These are phyloP conservation scores for Girardinus metallicus DNA, from an alignment of 2,797 vertebrate species.

Conservation along the genomic window DNA sequence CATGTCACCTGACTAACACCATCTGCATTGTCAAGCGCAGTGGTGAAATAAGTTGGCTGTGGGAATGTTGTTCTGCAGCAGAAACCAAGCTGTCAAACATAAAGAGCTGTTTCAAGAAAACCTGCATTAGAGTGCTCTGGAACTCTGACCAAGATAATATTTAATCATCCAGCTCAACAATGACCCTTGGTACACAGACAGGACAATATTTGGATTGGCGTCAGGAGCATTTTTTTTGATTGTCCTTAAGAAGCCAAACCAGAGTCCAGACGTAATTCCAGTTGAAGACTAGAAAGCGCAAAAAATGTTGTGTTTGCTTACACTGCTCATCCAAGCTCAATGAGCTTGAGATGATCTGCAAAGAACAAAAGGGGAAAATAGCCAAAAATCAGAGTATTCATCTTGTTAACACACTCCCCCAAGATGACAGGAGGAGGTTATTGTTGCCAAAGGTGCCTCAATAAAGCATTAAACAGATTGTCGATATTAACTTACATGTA, in stretches of 20 bases:
- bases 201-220: neutral
- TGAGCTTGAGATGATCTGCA: neutral
- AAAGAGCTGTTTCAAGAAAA: neutral
- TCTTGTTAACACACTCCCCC: neutral
- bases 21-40: neutral
- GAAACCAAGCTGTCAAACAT: neutral
- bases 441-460: neutral
- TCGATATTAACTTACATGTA: neutral
- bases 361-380: neutral
- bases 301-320: neutral
- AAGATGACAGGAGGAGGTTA: neutral
- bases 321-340: neutral
- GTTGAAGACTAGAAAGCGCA: neutral
- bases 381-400: neutral
- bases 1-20: neutral
- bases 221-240: neutral
- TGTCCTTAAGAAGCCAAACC: neutral
- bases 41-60: neutral
- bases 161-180: neutral
- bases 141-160: slow-evolving; percentile 2
- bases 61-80: neutral
- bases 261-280: neutral
- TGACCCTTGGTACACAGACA: neutral
- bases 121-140: neutral
- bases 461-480: neutral